Base-by-base conservation (phyloP, 2,113 vertebrate genomes). In the Forbesichthys agassizii region DNA sequence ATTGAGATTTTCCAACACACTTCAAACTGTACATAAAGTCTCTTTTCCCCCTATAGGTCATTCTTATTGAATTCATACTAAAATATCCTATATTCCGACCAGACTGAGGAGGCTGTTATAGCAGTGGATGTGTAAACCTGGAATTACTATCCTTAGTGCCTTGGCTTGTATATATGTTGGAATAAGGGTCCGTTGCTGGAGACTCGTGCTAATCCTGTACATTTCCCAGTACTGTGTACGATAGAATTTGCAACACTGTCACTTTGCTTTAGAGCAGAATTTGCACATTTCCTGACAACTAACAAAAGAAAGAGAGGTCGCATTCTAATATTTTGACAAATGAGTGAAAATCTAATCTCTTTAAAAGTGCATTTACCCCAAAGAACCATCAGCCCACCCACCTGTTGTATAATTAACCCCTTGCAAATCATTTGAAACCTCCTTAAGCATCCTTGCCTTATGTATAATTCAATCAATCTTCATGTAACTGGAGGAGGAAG, bases 1-100 rank as follows among this genome's bases (percentile, higher is more conserved):
- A 42, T 42, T 0, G 4, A 42, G 7, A 4, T 7, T 42, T 42
- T 42, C 36, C 36, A 5, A 42, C 3, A 42, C 36, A 42, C 1
- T 42, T 42, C 36, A 42, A 8, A 42, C 7, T 42, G 5, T 16
- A 60, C 9, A n/a, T 4, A 9, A 33, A 13, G 14, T 54, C 1
- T 64, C 71, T 48, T 11, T 77, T 90, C 84, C 77, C 86, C 90
- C 90, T 88, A 54, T 85, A 99, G 98, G 98, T 99, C 86, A 99
- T 99, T 95, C 92, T 99, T 93, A 98, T 99, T 96, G 98, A 99
- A 92, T 98, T 99, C 94, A 91, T 98, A 95, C 96, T 95, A 91
- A 99, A 99, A 95, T 99, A 98, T 87, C 97, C 98, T 85, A 99
- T 99, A 92, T 96, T 99, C 84, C 93, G 96, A 92, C 98, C 98